Conservation (phyloP, 2,888 invertebrate genomes). For the Macrosiphum euphorbiae region DNA sequence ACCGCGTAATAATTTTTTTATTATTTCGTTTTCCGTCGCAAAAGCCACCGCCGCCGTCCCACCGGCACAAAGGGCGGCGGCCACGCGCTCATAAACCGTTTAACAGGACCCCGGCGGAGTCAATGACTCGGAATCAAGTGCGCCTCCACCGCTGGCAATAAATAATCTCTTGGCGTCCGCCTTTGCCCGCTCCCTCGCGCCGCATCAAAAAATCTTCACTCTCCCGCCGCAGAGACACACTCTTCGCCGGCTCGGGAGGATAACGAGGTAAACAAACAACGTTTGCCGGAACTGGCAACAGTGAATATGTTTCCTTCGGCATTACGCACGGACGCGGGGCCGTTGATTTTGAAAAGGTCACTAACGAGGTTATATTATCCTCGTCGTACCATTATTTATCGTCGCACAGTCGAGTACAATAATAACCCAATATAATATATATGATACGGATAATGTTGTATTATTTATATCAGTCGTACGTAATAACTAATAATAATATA, state of each 20-base stretch:
- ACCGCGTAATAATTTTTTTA: constrained; percentile 50
- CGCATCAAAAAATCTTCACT: neutral
- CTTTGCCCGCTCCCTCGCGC: neutral
- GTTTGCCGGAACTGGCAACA: neutral
- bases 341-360: constrained; percentile 59
- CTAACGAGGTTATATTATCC: constrained; percentile 54
- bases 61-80: constrained; percentile 48
- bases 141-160: constrained; percentile 50
- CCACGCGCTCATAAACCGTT: constrained; percentile 64
- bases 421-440: neutral
- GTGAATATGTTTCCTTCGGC: constrained; percentile 39
- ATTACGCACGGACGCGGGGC: neutral
- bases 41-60: neutral
- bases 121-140: constrained; percentile 65
- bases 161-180: constrained; percentile 55
- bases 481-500: neutral
- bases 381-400: neutral
- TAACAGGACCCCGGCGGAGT: constrained; percentile 62
- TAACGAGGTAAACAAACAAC: constrained; percentile 47
- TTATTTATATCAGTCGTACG: neutral
- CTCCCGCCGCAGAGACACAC: neutral
- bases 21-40: constrained; percentile 2
- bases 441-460: neutral
- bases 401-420: neutral
- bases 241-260: neutral